These are phyloP conservation scores for Monochamus alternatus DNA, from an alignment of 2,888 invertebrate species.

Conservation along the genomic window DNA sequence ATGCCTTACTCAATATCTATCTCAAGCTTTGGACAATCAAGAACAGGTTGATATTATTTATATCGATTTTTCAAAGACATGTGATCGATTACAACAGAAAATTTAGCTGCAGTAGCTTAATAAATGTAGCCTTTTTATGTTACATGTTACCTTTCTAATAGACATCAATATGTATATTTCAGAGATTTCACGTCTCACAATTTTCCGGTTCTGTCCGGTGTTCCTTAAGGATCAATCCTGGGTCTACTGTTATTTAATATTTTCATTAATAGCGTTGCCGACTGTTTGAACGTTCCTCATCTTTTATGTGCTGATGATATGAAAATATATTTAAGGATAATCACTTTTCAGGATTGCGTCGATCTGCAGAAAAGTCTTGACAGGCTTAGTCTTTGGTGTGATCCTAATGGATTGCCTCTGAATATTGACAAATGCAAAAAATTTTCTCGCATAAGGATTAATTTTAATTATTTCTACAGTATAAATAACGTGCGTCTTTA, in stretches of 20 bases:
- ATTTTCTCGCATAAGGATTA: neutral
- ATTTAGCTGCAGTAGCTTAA: neutral
- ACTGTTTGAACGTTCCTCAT: neutral
- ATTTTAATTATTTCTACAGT: neutral
- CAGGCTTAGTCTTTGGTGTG: neutral
- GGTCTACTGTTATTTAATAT: neutral
- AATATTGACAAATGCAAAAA: neutral
- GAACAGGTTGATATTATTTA: too few relatives aligned
- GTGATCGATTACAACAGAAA: neutral
- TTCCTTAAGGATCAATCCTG: neutral
- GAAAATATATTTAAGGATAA: neutral
- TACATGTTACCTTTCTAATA: neutral
- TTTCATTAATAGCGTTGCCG: neutral
- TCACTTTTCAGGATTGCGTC: neutral
- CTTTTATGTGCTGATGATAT: neutral
- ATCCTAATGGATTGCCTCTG: neutral
- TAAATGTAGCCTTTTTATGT: neutral
- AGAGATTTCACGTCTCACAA: neutral
- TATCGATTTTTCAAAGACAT: too few relatives aligned
- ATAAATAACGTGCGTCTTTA: neutral
- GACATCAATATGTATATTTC: neutral
- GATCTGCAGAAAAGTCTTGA: neutral
- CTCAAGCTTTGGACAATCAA: too few relatives aligned
- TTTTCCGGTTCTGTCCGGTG: neutral
- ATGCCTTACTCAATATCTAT: too few relatives aligned